These are phyloP conservation scores for Helicoverpa zea DNA, from an alignment of 1,140 invertebrate genomes.

Conservation along the genomic window DNA sequence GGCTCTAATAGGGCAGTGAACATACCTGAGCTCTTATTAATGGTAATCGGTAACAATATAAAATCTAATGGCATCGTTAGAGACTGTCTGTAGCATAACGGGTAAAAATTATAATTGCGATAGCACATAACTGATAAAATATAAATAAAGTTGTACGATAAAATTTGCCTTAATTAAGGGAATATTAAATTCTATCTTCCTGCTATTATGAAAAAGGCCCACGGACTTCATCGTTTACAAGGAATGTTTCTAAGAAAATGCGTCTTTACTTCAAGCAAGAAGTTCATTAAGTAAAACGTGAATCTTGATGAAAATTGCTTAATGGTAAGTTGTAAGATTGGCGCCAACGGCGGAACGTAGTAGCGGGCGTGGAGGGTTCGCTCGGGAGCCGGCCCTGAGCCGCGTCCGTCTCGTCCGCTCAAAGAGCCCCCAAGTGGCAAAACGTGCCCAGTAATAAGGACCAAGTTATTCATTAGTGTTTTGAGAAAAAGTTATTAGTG, in stretches of 20 bases:
- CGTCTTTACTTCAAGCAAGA: conserved; percentile 55
- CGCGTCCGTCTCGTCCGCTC: conserved; percentile 38
- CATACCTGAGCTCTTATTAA: conserved; percentile 7
- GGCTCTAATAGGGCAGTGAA: not conserved
- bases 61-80: conserved; percentile 28
- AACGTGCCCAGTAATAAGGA: conserved; percentile 82
- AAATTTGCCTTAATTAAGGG: conserved; percentile 25
- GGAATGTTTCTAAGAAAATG: conserved; percentile 37
- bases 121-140: conserved; percentile 13
- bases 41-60: conserved; percentile 9
- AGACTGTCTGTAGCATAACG: not conserved
- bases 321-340: conserved; percentile 70
- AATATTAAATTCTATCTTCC: conserved; percentile 21
- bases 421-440: conserved; percentile 60
- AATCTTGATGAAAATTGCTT: conserved; percentile 72
- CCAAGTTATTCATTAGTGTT: conserved; percentile 82
- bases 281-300: conserved; percentile 67
- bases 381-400: not conserved
- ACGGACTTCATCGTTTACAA: conserved; percentile 6
- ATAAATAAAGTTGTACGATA: conserved; percentile 6
- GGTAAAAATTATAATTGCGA: conserved; percentile 7
- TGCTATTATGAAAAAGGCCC: conserved; percentile 2
- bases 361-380: not conserved
- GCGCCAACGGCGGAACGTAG: conserved; percentile 58
- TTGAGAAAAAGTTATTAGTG: conserved; percentile 80